A percentile compares a stretch with the other conserved stretches of the same genome.
Conservation (phyloP, 2,113 vertebrate species). For the Solea senegalensis region DNA sequence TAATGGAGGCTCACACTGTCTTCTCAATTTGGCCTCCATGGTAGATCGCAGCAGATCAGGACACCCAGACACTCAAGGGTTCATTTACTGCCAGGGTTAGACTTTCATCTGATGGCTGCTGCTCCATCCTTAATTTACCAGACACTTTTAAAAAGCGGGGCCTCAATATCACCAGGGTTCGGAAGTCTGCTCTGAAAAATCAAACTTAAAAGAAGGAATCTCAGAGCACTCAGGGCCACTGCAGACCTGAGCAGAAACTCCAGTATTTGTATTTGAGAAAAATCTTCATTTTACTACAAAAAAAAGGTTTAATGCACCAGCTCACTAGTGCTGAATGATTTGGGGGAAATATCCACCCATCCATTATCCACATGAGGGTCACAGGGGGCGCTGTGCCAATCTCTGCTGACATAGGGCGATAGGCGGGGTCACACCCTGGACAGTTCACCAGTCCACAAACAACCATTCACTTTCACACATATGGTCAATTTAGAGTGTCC, state of each 20-base stretch:
- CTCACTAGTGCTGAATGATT: too few species aligned
- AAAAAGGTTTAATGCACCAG: too few species aligned
- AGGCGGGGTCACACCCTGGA: too few species aligned
- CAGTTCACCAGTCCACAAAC: too few species aligned
- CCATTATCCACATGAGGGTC: too few species aligned
- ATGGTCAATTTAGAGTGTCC: too few species aligned
- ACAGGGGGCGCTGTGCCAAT: too few species aligned
- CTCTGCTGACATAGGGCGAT: too few species aligned
- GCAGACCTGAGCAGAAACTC: not conserved
- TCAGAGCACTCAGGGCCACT: not conserved
- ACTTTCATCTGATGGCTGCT: not conserved
- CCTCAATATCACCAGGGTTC: not conserved
- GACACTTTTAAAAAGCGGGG: not conserved
- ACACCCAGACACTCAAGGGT: not conserved
- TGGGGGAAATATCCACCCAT: too few species aligned
- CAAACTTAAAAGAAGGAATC: not conserved
- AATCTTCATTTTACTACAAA: not conserved
- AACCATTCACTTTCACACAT: too few species aligned
- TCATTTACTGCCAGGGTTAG: not conserved
- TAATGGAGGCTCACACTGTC: slow-evolving; percentile 20
- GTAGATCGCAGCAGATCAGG: not conserved
- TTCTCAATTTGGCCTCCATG: slow-evolving; percentile 10
- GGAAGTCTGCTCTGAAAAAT: not conserved
- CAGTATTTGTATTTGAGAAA: not conserved
- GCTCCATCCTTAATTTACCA: not conserved